Conservation (phyloP, 1,140 invertebrate genomes). For the Cotesia chilonis region DNA sequence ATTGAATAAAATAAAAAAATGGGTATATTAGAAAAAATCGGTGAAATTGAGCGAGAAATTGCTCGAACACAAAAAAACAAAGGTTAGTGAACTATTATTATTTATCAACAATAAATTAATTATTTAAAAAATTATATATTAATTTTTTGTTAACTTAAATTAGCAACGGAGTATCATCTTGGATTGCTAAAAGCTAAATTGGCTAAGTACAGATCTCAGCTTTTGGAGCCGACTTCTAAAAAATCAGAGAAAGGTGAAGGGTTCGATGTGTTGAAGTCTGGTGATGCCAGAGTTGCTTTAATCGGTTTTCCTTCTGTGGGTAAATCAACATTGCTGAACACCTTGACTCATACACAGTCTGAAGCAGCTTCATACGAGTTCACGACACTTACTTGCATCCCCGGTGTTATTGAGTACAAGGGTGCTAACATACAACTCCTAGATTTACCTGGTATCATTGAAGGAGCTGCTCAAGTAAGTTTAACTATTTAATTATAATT, state of each 20-base stretch:
- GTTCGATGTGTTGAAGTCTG: conserved; percentile 99
- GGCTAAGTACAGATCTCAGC: conserved; percentile 95
- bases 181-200: conserved; percentile 98
- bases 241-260: conserved; percentile 98
- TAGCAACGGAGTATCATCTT: conserved; percentile 99
- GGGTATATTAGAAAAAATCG: conserved; percentile 98
- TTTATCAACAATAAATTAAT: not conserved
- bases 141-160: conserved; percentile 50
- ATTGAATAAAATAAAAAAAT: conserved; percentile 66
- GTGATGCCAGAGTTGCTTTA: conserved; percentile 97
- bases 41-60: conserved; percentile 98
- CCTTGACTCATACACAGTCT: conserved; percentile 92
- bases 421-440: conserved; percentile 98
- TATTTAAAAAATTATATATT: not conserved
- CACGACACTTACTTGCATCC: conserved; percentile 99
- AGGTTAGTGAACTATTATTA: conserved; percentile 71
- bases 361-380: conserved; percentile 98
- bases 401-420: conserved; percentile 97
- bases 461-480: conserved; percentile 87
- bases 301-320: conserved; percentile 98
- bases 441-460: conserved; percentile 97
- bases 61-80: conserved; percentile 99
- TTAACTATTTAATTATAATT: not conserved
- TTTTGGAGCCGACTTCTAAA: conserved; percentile 90
- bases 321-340: conserved; percentile 94